Evolutionary conservation across 2,888 invertebrate species (phyloP).

Genomic region (Keiferia lycopersicella): DNA sequence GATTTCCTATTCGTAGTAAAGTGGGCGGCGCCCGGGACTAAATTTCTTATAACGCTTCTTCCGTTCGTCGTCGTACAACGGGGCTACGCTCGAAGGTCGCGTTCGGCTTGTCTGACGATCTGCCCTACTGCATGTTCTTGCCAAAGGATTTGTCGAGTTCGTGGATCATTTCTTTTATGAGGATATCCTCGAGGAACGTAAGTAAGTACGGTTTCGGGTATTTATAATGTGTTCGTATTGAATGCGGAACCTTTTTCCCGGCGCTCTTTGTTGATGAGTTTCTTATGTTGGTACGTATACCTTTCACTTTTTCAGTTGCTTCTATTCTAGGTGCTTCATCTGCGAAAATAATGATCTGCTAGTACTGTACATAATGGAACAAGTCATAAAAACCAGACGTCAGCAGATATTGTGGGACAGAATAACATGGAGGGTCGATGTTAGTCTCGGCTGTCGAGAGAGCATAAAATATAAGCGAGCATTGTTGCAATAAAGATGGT

Average conservation of each 20-base stretch:
- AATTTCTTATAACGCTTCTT: slow-evolving; percentile 77
- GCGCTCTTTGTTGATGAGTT: slow-evolving; percentile 45
- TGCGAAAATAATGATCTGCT: slow-evolving; percentile 29
- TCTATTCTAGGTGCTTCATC: not conserved
- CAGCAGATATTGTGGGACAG: slow-evolving; percentile 44
- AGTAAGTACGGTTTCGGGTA: slow-evolving; percentile 72
- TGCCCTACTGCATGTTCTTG: slow-evolving; percentile 78
- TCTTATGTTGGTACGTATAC: slow-evolving; percentile 34
- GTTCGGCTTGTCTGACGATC: slow-evolving; percentile 75
- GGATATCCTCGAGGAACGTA: slow-evolving; percentile 68
- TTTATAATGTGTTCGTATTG: slow-evolving; percentile 70
- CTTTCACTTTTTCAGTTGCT: slow-evolving; percentile 35
- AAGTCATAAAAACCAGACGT: slow-evolving; percentile 65
- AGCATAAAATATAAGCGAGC: slow-evolving; percentile 74
- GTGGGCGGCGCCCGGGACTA: slow-evolving; percentile 76
- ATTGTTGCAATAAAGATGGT: slow-evolving; percentile 70
- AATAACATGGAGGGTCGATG: slow-evolving; percentile 48
- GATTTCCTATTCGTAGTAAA: slow-evolving; percentile 81
- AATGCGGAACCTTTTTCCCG: slow-evolving; percentile 49
- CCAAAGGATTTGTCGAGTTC: slow-evolving; percentile 78
- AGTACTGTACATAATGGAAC: slow-evolving; percentile 31
- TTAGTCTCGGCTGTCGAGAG: slow-evolving; percentile 72
- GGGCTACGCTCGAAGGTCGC: slow-evolving; percentile 70
- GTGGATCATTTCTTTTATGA: slow-evolving; percentile 77
- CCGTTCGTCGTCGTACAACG: slow-evolving; percentile 68